phyloP scores from a whole-genome alignment of 2,113 vertebrate genomes.

The Gadus chalcogrammus region DNA sequence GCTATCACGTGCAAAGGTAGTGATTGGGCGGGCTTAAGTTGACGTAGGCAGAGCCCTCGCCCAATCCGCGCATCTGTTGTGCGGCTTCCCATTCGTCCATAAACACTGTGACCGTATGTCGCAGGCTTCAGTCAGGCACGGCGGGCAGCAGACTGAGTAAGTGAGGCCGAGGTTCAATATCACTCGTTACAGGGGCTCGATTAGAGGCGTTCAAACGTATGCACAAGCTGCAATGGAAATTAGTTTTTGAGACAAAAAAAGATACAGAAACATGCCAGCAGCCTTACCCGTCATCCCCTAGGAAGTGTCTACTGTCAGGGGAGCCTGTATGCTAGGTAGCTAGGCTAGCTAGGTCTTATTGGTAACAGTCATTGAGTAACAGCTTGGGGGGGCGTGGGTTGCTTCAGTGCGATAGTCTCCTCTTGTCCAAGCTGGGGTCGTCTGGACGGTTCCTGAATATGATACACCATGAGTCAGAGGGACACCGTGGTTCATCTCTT shows the following conservation, averaged over 20 bases:
- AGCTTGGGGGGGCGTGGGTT: conserved; percentile 31
- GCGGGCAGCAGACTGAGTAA: conserved; percentile 16
- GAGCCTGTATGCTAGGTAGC: conserved; percentile 38
- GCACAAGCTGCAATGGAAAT: neutral
- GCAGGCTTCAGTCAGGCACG: neutral
- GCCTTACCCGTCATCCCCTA: neutral
- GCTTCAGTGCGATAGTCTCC: neutral
- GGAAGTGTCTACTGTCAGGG: neutral
- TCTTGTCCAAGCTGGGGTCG: conserved; percentile 29
- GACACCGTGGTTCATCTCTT: conserved; percentile 94
- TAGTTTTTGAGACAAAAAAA: neutral
- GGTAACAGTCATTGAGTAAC: conserved; percentile 20
- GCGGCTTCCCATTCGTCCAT: conserved; percentile 60
- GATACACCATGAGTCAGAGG: conserved; percentile 91
- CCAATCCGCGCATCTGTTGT: conserved; percentile 77
- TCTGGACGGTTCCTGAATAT: conserved; percentile 71
- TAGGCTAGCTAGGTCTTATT: conserved; percentile 27
- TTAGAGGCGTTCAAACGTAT: neutral
- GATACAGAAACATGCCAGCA: neutral
- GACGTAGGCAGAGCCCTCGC: neutral
- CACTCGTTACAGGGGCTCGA: neutral
- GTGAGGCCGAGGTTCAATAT: conserved; percentile 8
- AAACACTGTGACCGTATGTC: conserved; percentile 47
- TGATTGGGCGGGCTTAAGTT: conserved; percentile 29
- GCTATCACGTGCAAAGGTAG: conserved; percentile 63